Evolutionary conservation across 2,797 vertebrate species (phyloP).

Genomic region (Squalus acanthias): DNA sequence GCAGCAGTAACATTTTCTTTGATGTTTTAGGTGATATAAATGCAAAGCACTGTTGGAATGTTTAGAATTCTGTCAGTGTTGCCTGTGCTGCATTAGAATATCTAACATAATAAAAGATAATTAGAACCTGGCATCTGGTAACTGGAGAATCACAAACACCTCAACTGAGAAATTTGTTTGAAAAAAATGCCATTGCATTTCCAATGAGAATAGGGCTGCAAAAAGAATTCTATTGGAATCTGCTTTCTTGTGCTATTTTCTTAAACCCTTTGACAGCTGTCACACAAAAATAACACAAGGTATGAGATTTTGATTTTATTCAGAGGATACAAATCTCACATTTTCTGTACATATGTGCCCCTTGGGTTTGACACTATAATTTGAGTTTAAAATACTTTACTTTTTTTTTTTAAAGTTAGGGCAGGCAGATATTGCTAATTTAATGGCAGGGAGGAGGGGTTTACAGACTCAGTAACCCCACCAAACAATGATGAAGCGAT

Average conservation of each 20-base stretch:
- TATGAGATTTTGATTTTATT: not conserved
- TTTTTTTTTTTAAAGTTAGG: not conserved
- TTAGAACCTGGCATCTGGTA: not conserved
- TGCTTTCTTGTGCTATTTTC: not conserved
- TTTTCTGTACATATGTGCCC: not conserved
- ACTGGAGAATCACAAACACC: not conserved
- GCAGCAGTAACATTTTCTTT: not conserved
- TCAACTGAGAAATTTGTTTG: not conserved
- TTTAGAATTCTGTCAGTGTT: not conserved
- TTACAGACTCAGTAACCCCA: not conserved
- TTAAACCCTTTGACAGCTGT: not conserved
- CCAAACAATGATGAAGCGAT: not conserved
- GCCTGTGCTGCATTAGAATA: constrained; percentile 7
- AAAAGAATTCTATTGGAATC: not conserved
- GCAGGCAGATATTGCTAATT: not conserved
- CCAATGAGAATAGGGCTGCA: not conserved
- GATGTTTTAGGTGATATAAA: not conserved
- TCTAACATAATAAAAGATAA: not conserved
- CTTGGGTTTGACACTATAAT: not conserved
- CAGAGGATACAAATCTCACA: not conserved
- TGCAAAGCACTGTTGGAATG: not conserved
- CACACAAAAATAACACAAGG: not conserved
- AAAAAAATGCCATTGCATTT: not conserved
- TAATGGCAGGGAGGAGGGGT: not conserved
- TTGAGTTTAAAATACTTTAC: not conserved